phyloP scores from a whole-genome alignment of 2,888 invertebrate genomes.

The Tetragonisca angustula region DNA sequence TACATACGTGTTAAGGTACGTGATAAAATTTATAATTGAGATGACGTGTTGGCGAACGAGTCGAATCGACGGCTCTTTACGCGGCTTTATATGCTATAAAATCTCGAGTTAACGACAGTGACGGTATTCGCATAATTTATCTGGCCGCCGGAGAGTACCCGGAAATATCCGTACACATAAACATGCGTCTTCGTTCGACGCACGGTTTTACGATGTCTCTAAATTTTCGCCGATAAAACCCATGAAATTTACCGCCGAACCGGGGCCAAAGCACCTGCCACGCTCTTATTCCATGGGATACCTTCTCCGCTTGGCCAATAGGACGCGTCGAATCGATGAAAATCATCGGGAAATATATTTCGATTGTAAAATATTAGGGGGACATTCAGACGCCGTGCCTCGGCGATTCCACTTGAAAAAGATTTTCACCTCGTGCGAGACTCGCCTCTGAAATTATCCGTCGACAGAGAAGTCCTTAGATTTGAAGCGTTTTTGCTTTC shows the following conservation, averaged over 20 bases:
- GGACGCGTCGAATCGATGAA: slow-evolving; percentile 36
- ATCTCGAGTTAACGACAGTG: slow-evolving; percentile 27
- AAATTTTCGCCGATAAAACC: slow-evolving; percentile 78
- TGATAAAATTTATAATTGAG: not conserved
- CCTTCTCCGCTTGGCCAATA: slow-evolving; percentile 17
- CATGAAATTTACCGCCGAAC: slow-evolving; percentile 69
- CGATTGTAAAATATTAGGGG: not conserved
- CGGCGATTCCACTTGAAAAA: not conserved
- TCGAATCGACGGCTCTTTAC: not conserved
- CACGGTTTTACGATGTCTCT: slow-evolving; percentile 72
- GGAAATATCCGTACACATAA: slow-evolving; percentile 56
- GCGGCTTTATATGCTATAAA: slow-evolving; percentile 12
- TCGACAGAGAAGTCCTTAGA: no score
- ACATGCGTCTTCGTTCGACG: slow-evolving; percentile 63
- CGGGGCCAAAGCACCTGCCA: slow-evolving; percentile 57
- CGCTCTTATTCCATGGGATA: slow-evolving; percentile 50
- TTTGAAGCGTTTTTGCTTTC: not conserved
- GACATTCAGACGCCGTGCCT: not conserved
- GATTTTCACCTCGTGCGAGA: not conserved
- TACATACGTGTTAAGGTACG: not conserved
- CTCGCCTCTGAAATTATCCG: not conserved
- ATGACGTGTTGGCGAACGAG: not conserved
- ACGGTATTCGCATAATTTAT: slow-evolving; percentile 38
- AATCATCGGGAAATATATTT: slow-evolving; percentile 16
- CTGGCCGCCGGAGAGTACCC: slow-evolving; percentile 14